Evolutionary conservation across 2,113 vertebrate genomes (phyloP).

Genomic region (Paradoxurus hermaphroditus): DNA sequence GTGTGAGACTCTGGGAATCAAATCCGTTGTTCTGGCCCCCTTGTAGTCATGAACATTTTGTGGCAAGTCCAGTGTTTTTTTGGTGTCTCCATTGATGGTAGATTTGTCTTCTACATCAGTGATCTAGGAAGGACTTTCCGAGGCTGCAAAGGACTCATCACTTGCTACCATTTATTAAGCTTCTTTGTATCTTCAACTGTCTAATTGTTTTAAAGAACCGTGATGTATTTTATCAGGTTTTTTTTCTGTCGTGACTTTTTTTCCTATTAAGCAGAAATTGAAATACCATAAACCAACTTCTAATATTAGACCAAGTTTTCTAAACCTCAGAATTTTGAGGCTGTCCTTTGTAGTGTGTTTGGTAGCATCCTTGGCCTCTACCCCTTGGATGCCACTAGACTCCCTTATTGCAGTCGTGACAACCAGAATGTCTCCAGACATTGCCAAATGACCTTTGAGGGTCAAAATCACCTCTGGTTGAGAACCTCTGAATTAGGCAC

Average conservation of each 20-base stretch:
- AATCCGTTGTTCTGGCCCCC: background rate
- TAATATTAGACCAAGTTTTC: background rate
- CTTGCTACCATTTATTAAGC: background rate
- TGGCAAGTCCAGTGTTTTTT: background rate
- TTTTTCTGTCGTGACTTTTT: background rate
- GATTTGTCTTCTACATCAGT: background rate
- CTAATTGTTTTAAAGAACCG: background rate
- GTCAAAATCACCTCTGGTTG: background rate
- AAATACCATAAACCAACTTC: background rate
- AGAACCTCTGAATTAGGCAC: background rate
- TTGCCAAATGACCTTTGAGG: background rate
- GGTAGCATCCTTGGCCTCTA: background rate
- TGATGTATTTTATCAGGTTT: background rate
- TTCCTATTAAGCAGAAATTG: background rate
- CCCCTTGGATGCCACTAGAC: background rate
- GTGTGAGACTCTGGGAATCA: background rate
- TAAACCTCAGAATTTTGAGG: background rate
- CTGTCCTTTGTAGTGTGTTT: background rate
- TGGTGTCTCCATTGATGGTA: background rate
- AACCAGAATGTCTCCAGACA: background rate
- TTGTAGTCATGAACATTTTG: background rate
- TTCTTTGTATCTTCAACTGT: background rate
- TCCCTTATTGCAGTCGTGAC: background rate
- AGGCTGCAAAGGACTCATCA: background rate
- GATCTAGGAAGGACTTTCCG: background rate